A percentile compares a stretch with the other conserved stretches of the same genome.
Conservation (phyloP, 2,888 invertebrate genomes). For the Chironomus riparius region DNA sequence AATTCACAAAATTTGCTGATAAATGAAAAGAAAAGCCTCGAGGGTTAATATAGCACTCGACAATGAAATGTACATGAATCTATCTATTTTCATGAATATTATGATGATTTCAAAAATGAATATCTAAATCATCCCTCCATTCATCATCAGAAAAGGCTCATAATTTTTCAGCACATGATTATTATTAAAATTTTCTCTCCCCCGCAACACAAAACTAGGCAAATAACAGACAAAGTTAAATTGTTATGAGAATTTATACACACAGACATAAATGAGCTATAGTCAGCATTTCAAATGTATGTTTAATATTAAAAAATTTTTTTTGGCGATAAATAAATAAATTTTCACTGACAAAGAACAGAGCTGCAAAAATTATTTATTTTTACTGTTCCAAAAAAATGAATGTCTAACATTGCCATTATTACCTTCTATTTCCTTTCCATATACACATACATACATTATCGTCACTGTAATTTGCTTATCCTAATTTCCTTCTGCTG, state of each 20-base stretch:
- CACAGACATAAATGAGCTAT: background rate
- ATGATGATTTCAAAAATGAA: no score
- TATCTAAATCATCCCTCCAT: no score
- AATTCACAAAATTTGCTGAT: no score
- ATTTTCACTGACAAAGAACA: conserved; percentile 4
- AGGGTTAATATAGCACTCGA: no score
- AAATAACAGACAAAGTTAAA: no score
- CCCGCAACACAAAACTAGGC: background rate
- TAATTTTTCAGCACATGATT: background rate
- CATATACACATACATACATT: background rate
- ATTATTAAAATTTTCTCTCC: background rate
- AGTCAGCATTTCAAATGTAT: background rate
- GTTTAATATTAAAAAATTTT: background rate
- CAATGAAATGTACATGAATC: no score
- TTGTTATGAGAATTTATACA: background rate
- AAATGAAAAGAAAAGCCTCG: no score
- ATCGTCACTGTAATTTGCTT: conserved; percentile 8
- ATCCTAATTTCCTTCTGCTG: conserved; percentile 11
- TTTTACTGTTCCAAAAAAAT: background rate
- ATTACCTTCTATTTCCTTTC: background rate
- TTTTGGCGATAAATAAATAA: background rate
- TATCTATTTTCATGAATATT: no score
- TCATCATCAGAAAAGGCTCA: background rate
- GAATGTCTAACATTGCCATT: background rate
- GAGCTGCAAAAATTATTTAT: background rate